Evolutionary conservation across 2,888 invertebrate genomes (phyloP).

Genomic region (Sisyra nigra): DNA sequence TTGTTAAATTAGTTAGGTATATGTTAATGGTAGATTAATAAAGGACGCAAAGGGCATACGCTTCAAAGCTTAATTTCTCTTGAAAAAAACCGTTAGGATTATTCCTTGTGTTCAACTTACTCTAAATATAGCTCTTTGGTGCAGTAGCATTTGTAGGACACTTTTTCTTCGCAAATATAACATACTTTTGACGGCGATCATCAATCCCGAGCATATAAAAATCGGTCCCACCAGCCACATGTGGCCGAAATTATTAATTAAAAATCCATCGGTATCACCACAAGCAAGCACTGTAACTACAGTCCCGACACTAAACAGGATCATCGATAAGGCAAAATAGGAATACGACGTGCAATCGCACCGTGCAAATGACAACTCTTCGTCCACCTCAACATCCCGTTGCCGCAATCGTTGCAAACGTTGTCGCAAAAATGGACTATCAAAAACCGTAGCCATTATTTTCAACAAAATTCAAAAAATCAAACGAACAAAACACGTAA

Average conservation of each 20-base stretch:
- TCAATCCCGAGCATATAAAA: slow-evolving; percentile 48
- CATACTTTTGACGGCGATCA: slow-evolving; percentile 52
- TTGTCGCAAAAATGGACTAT: slow-evolving; percentile 42
- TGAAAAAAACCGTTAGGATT: neutral
- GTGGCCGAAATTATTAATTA: slow-evolving; percentile 43
- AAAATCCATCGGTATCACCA: slow-evolving; percentile 41
- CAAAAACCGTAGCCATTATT: slow-evolving; percentile 45
- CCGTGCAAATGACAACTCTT: slow-evolving; percentile 41
- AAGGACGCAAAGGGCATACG: no score
- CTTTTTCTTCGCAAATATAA: slow-evolving; percentile 45
- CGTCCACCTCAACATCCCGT: slow-evolving; percentile 40
- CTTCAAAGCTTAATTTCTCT: no score
- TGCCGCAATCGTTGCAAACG: slow-evolving; percentile 40
- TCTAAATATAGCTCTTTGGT: slow-evolving; percentile 42
- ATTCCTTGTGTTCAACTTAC: slow-evolving; percentile 24
- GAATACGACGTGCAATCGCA: slow-evolving; percentile 51
- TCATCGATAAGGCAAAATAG: slow-evolving; percentile 43
- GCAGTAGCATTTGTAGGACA: slow-evolving; percentile 45
- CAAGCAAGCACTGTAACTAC: slow-evolving; percentile 45
- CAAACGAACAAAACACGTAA: no score
- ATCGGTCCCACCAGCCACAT: slow-evolving; percentile 53
- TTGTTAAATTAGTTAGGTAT: no score
- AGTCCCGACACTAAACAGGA: slow-evolving; percentile 43
- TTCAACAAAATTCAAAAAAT: neutral
- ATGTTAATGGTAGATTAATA: no score